phyloP scores from a whole-genome alignment of 2,888 invertebrate genomes.

The Zhuqinia jingwanae region DNA sequence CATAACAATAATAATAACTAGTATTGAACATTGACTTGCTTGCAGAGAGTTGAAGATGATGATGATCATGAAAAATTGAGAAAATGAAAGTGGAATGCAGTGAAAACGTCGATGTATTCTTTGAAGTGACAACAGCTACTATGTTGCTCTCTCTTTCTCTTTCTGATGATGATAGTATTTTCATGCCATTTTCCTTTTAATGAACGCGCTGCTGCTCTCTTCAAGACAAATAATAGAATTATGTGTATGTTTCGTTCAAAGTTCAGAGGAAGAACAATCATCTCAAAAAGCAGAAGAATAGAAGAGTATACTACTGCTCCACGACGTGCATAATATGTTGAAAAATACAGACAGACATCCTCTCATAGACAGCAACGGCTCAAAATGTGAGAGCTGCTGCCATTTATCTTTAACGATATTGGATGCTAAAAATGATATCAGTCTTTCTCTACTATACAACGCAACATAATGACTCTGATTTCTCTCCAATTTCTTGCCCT shows the following conservation, averaged over 20 bases:
- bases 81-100: conserved; percentile 29
- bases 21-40: conserved; percentile 21
- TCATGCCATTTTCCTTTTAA: conserved; percentile 28
- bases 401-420: conserved; percentile 56
- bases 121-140: conserved; percentile 48
- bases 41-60: too few species aligned
- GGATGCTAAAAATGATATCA: conserved; percentile 50
- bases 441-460: conserved; percentile 32
- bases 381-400: conserved; percentile 13
- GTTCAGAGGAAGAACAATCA: too few species aligned
- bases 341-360: not conserved
- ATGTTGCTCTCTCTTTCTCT: not conserved
- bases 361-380: not conserved
- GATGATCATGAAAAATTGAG: conserved; percentile 51
- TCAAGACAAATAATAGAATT: not conserved
- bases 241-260: conserved; percentile 17
- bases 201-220: conserved; percentile 5
- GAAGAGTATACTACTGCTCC: too few species aligned
- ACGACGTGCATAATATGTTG: not conserved
- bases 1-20: not conserved
- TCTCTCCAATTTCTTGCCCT: conserved; percentile 2
- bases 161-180: conserved; percentile 26
- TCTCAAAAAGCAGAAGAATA: not conserved
- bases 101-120: conserved; percentile 50
- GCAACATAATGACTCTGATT: not conserved